Evolutionary conservation across 92 coral and sea anemone genomes (phyloP), one percentile per base, ranked within the genome.

Genomic region (Diadumene lineata): DNA sequence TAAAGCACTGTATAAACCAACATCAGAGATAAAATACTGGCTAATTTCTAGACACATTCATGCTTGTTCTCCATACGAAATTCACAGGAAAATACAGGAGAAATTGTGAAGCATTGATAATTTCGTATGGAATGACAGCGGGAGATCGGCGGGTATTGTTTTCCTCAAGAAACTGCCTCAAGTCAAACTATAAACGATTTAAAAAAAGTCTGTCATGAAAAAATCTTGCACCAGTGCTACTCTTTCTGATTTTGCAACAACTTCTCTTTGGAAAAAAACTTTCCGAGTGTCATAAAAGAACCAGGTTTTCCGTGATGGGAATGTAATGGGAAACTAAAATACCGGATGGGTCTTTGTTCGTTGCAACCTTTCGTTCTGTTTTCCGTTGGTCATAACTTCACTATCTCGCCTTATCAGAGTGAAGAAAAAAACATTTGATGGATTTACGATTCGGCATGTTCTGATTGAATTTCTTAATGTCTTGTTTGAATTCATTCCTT

Each of bases 41-140:
- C 22, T 25, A 48, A 34, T 53, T 67, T 56, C 46, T 24, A 24
- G 1, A 11, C 2, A 25, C 16, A 34, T 66, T 56, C 31, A 50
- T 50, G 56, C 6, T 57, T 28, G 43, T 68, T 78, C 68, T 68
- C 34, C 4, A 16, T 28, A 22, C 32, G 53, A 78, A 62, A 67
- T 78, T 26, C 24, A 55, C 26, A 67, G 66, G 46, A 32, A 34
- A 24, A 78, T 67, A 48, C 68, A 53, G 60, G n/a, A 43, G 62
- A 19, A 66, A 28, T 68, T 27, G 75, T 67, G 50, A 57, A 58
- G 11, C 31, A 33, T 78, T 57, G 74, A 60, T 73, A 56, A 58
- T 56, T 67, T 67, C 70, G 76, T 78, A 29, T 78, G 56, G 30
- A 13, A 22, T 22, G 33, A 24, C 82, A 78, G 82, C 82, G 76